Evolutionary conservation across 2,888 invertebrate genomes (phyloP).

Genomic region (Acheta domesticus): DNA sequence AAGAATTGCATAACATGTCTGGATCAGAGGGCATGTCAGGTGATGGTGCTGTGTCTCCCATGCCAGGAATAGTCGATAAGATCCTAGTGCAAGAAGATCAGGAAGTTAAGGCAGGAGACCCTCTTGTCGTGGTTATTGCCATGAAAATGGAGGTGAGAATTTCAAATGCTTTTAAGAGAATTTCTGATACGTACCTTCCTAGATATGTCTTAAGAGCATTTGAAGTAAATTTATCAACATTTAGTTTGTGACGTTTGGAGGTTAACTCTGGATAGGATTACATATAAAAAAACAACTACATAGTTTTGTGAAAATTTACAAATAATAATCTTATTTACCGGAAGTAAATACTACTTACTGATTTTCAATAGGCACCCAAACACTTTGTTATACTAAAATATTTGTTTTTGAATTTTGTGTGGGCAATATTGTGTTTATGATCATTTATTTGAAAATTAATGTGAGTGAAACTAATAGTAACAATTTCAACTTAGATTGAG

Average conservation of each 20-base stretch:
- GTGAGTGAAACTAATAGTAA: no score
- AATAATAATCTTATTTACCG: not conserved
- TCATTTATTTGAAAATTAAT: no score
- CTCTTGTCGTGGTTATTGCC: slow-evolving; percentile 90
- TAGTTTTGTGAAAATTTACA: not conserved
- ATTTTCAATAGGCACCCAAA: no score
- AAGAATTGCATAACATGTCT: slow-evolving; percentile 41
- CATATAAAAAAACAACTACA: not conserved
- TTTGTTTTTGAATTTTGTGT: no score
- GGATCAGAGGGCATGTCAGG: slow-evolving; percentile 46
- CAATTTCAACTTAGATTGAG: no score
- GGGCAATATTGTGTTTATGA: no score
- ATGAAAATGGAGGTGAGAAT: slow-evolving; percentile 95
- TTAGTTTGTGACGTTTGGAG: not conserved
- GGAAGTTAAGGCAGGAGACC: slow-evolving; percentile 79
- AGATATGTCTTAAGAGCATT: no score
- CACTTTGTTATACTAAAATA: no score
- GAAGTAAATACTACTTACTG: no score
- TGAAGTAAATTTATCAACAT: not conserved
- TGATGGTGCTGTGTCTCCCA: slow-evolving; percentile 77
- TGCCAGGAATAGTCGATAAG: slow-evolving; percentile 94
- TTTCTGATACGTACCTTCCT: no score
- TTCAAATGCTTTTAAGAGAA: not conserved
- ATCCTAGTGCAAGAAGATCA: slow-evolving; percentile 80
- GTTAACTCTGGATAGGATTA: not conserved